Conservation (phyloP, 2,113 vertebrate species). For the Lepisosteus oculatus region DNA sequence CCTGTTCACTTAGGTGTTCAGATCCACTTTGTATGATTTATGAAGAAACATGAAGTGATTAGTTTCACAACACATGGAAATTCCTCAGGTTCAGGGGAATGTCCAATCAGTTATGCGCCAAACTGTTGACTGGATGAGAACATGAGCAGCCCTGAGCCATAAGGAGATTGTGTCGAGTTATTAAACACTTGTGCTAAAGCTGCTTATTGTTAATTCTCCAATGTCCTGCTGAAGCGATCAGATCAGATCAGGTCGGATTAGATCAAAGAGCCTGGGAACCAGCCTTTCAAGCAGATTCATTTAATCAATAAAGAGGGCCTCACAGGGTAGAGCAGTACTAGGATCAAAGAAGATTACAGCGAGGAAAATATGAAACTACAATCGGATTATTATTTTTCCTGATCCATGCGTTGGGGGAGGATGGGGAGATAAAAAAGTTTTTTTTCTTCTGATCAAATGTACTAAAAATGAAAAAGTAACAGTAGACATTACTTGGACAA, state of each 20-base stretch:
- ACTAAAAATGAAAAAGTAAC: slow-evolving; percentile 17
- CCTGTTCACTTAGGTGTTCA: slow-evolving; percentile 55
- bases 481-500: neutral
- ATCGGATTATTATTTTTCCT: slow-evolving; percentile 50
- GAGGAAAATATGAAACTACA: slow-evolving; percentile 40
- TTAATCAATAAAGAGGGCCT: slow-evolving; percentile 82
- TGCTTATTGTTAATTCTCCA: slow-evolving; percentile 83
- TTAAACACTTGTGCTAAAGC: slow-evolving; percentile 91
- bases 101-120: slow-evolving; percentile 72
- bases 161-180: slow-evolving; percentile 90
- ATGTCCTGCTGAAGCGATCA: slow-evolving; percentile 80
- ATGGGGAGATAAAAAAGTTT: slow-evolving; percentile 13
- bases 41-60: slow-evolving; percentile 80
- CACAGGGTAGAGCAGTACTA: slow-evolving; percentile 43
- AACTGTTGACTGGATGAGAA: slow-evolving; percentile 72
- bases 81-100: slow-evolving; percentile 73
- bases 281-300: slow-evolving; percentile 77
- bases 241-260: slow-evolving; percentile 84
- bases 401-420: neutral
- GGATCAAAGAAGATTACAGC: slow-evolving; percentile 44
- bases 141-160: slow-evolving; percentile 74
- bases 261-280: slow-evolving; percentile 83
- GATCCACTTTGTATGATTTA: slow-evolving; percentile 80
- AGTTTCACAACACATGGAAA: slow-evolving; percentile 79
- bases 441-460: slow-evolving; percentile 18